Percentiles rank a stretch among this genome's conserved stretches.
Conservation (phyloP, 2,888 invertebrate genomes). For the Coronaproctus castanopsis region DNA sequence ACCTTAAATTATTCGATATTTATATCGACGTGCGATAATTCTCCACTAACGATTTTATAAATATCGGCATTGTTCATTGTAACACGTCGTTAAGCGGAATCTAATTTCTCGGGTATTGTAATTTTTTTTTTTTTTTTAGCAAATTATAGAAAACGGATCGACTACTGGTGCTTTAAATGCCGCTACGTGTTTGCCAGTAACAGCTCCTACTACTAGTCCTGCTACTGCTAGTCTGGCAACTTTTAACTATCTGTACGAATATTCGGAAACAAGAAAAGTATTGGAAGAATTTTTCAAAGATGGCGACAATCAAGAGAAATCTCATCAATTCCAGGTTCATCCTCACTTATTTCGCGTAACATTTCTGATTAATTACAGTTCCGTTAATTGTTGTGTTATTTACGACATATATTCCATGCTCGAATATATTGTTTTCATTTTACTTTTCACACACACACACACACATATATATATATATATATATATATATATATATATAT, state of each 20-base stretch:
- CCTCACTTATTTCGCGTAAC: not conserved
- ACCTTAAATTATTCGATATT: too few relatives aligned
- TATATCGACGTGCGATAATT: too few relatives aligned
- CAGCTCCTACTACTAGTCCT: too few relatives aligned
- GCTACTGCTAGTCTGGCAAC: constrained; percentile 37
- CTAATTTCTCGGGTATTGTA: too few relatives aligned
- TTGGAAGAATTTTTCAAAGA: constrained; percentile 77
- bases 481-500: not conserved
- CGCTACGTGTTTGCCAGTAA: constrained; percentile 8
- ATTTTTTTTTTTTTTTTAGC: constrained; percentile 16
- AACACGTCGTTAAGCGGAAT: too few relatives aligned
- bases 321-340: constrained; percentile 15
- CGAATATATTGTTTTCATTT: not conserved
- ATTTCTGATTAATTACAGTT: constrained; percentile 2
- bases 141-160: constrained; percentile 21
- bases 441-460: not conserved
- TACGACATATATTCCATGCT: constrained; percentile 1
- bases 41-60: too few relatives aligned
- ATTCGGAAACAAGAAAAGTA: constrained; percentile 78
- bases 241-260: constrained; percentile 76
- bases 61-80: too few relatives aligned
- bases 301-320: constrained; percentile 13
- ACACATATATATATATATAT: not conserved
- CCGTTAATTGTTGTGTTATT: not conserved
- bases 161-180: constrained; percentile 12